Percentiles rank a stretch among this genome's conserved stretches.
These are phyloP conservation scores for Prionailurus viverrinus DNA, from an alignment of 2,113 vertebrate genomes.

Conservation along the genomic window DNA sequence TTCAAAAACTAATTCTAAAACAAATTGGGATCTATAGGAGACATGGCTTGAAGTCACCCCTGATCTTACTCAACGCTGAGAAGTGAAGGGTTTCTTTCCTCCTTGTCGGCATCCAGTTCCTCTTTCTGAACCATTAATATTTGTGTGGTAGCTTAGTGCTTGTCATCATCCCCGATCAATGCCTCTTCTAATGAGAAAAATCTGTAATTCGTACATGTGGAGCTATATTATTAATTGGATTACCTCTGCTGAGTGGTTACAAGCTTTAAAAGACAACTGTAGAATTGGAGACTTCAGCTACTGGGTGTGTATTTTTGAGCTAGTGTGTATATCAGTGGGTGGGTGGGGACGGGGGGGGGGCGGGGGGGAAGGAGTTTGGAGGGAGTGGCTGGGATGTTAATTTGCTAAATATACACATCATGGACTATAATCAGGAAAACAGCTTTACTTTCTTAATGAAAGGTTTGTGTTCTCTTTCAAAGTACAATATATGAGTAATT, in stretches of 20 bases:
- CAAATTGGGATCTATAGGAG: neutral
- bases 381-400: neutral
- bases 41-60: neutral
- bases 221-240: neutral
- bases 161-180: neutral
- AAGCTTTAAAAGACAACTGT: neutral
- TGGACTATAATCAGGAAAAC: neutral
- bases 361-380: neutral
- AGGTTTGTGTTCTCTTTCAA: conserved; percentile 6
- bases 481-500: neutral
- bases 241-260: neutral
- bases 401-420: neutral
- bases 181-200: neutral
- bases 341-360: neutral
- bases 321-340: neutral
- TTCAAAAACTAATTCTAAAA: conserved; percentile 23
- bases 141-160: neutral
- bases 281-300: neutral
- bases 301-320: neutral
- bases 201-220: neutral
- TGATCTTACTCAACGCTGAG: neutral
- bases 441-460: conserved; percentile 16
- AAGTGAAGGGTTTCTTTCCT: neutral
- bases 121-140: neutral
- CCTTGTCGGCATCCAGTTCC: neutral